These are phyloP conservation scores for Mylabris sibirica DNA, from an alignment of 2,888 invertebrate genomes.

Conservation along the genomic window DNA sequence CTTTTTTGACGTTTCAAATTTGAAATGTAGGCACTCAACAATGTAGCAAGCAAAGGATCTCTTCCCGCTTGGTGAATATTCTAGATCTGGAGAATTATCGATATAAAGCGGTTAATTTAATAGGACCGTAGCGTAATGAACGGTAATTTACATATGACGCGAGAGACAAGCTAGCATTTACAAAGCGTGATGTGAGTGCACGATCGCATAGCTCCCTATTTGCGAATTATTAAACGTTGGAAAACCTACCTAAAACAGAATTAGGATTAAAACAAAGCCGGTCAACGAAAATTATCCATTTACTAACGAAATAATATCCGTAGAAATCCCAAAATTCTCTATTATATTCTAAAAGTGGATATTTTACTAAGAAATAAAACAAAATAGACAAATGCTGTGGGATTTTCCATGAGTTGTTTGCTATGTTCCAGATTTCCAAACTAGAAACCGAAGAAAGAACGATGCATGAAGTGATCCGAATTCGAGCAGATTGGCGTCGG, in stretches of 20 bases:
- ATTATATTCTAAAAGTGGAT: not conserved
- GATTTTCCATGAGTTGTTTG: constrained; percentile 7
- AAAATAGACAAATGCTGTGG: not conserved
- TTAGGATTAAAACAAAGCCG: constrained; percentile 21
- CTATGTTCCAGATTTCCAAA: not conserved
- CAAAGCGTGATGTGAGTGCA: constrained; percentile 34
- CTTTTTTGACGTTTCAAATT: constrained; percentile 13
- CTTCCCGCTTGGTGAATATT: constrained; percentile 27
- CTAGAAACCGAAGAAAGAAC: constrained; percentile 6
- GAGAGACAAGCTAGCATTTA: constrained; percentile 31
- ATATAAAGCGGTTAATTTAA: constrained; percentile 36
- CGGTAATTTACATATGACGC: constrained; percentile 38
- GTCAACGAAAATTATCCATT: constrained; percentile 3
- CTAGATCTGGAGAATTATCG: constrained; percentile 31
- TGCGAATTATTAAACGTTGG: constrained; percentile 27
- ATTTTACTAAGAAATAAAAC: not conserved
- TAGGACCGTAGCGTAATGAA: constrained; percentile 34
- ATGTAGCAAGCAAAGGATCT: constrained; percentile 29
- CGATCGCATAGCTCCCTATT: constrained; percentile 27
- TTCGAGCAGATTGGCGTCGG: not conserved
- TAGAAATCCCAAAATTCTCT: not conserved
- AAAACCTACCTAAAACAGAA: constrained; percentile 12
- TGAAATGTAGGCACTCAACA: constrained; percentile 23
- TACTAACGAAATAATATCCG: not conserved
- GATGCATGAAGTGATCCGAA: not conserved